phyloP scores from a whole-genome alignment of 2,113 vertebrate species.

The Leuciscus idus region DNA sequence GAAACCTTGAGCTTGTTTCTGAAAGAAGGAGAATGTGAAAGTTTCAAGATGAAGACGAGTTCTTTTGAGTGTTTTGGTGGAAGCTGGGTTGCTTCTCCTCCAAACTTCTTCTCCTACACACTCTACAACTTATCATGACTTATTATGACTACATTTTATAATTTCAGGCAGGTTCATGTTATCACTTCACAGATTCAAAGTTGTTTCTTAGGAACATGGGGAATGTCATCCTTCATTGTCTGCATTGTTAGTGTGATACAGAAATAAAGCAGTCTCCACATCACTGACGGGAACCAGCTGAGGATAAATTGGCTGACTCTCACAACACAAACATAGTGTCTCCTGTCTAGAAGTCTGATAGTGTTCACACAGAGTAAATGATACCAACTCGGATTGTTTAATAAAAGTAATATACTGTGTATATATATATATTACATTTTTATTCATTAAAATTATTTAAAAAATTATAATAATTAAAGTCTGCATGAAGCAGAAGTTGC shows the following conservation, averaged over 20 bases:
- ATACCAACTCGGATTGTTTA: background rate
- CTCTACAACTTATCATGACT: slow-evolving; percentile 6
- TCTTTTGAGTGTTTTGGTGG: background rate
- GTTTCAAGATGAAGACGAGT: background rate
- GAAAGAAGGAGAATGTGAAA: slow-evolving; percentile 55
- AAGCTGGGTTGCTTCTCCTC: slow-evolving; percentile 60
- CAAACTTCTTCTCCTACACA: slow-evolving; percentile 47
- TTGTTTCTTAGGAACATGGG: background rate
- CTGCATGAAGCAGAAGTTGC: too few relatives aligned
- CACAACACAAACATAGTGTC: slow-evolving; percentile 21
- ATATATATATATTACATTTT: too few relatives aligned
- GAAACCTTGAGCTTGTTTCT: slow-evolving; percentile 65
- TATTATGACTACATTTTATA: background rate
- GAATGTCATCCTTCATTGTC: slow-evolving; percentile 23
- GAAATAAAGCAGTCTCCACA: slow-evolving; percentile 24
- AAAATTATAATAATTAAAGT: too few relatives aligned
- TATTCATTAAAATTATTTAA: too few relatives aligned
- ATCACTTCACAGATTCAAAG: slow-evolving; percentile 19
- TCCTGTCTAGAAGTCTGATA: slow-evolving; percentile 6
- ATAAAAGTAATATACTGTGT: background rate
- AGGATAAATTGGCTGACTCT: slow-evolving; percentile 18
- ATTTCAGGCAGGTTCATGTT: slow-evolving; percentile 3
- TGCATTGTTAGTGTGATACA: slow-evolving; percentile 18
- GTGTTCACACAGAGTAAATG: background rate
- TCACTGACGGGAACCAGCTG: slow-evolving; percentile 27